Evolutionary conservation across 1,140 invertebrate species (phyloP), one percentile per base, ranked within the genome.

Genomic region (Polypedilum vanderplanki): DNA sequence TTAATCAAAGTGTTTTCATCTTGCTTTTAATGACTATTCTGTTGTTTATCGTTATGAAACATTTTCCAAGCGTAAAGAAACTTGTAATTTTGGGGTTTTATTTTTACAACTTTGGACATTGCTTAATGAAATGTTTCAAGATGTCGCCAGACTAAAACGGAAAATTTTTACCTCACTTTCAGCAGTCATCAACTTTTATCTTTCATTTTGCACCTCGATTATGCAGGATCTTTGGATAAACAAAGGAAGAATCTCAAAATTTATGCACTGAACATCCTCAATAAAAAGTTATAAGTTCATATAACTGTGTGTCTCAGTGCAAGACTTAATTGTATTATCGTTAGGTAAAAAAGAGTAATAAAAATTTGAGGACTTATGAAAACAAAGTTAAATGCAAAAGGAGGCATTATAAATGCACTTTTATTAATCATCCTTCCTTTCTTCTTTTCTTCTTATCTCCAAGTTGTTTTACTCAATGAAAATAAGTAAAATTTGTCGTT

Each of bases 251-350:
- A 41, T 10, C 9, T 8, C 9, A 46, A 12, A 57, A n/a, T 57
- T 15, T 57, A 57, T 57, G 46, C 46, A 57, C 46, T n/a, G 17
- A 70, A 70, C 65, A 70, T 70, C 65, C 65, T 70, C 65, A 70
- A 70, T 70, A 70, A 70, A 70, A 70, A 70, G 65, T 22, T 70
- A 70, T 22, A 18, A 70, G 65, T 70, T 70, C 65, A 18, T 18
- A n/a, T 70, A 70, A 70, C 65, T 70, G 65, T 70, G 24, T 70
- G 20, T 9, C 20, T 33, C 24, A 33, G 24, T 33, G 24, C 5
- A 33, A 3, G 24, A 5, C 24, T 46, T 46, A 57, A 57, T 46
- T 46, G 18, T 70, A 18, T 22, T 70, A 67, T 15, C 18, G 18
- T 67, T 70, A 70, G 17, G 65, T 70, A 70, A 70, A 18, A 70